phyloP scores from a whole-genome alignment of 2,797 vertebrate species.

The Vespertilio murinus region DNA sequence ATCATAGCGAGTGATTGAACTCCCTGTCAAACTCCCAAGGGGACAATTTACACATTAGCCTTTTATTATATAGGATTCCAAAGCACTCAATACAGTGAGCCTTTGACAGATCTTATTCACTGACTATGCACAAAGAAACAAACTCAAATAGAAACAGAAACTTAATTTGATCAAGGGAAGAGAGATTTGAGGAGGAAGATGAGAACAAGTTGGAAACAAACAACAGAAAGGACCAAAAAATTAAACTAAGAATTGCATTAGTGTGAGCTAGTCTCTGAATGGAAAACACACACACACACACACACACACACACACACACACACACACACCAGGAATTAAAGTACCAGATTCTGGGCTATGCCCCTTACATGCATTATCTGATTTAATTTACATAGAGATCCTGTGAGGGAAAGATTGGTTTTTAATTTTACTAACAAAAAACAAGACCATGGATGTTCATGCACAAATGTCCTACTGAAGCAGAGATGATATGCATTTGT shows the following conservation, averaged over 20 bases:
- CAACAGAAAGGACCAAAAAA: background rate
- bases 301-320: no score
- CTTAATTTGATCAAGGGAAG: background rate
- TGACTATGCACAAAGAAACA: background rate
- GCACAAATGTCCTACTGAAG: no score
- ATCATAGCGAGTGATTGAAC: no score
- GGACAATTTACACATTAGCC: no score
- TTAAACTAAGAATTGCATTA: background rate
- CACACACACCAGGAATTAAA: background rate
- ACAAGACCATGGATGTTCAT: no score
- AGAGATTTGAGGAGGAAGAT: background rate
- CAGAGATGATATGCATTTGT: no score
- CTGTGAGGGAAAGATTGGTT: background rate
- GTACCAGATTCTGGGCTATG: background rate
- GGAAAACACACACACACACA: background rate
- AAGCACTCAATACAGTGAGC: background rate
- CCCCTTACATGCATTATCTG: background rate
- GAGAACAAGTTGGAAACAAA: background rate
- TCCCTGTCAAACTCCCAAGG: no score
- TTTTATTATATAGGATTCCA: background rate
- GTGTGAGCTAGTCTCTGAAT: background rate
- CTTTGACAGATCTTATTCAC: background rate
- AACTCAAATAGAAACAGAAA: background rate
- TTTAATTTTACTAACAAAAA: background rate
- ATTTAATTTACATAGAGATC: background rate